A percentile compares a stretch with the other conserved stretches of the same genome.
Conservation (phyloP, 2,888 invertebrate genomes). For the Scaptomyza caliginosa region DNA sequence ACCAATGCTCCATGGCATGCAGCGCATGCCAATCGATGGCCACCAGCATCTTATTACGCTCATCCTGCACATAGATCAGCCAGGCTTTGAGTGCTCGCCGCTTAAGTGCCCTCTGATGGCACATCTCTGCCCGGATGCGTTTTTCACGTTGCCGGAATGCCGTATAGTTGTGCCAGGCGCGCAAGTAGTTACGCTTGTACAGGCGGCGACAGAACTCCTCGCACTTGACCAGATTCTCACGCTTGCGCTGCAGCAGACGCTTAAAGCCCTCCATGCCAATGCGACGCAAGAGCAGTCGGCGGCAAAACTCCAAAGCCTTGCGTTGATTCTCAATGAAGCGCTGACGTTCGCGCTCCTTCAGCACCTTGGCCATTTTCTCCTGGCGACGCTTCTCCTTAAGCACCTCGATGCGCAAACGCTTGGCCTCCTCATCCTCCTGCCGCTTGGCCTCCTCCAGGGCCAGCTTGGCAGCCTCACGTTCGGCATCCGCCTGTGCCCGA, state of each 20-base stretch:
- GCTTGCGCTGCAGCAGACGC: conserved; percentile 79
- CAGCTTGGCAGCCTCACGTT: conserved; percentile 83
- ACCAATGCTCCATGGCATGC: conserved; percentile 85
- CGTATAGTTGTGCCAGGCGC: conserved; percentile 85
- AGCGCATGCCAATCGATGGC: conserved; percentile 90
- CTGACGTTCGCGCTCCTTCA: conserved; percentile 86
- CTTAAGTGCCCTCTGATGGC: conserved; percentile 85
- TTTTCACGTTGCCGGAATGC: conserved; percentile 85
- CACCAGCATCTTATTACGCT: conserved; percentile 86
- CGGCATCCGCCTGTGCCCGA: conserved; percentile 81
- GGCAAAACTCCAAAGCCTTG: conserved; percentile 84
- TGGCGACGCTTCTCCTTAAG: conserved; percentile 87
- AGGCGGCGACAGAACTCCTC: conserved; percentile 85
- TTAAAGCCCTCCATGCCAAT: conserved; percentile 82
- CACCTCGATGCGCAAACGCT: conserved; percentile 86
- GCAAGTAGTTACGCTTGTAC: conserved; percentile 85
- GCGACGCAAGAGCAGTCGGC: conserved; percentile 79
- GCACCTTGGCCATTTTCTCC: conserved; percentile 87
- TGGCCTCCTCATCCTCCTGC: conserved; percentile 86
- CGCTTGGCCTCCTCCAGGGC: conserved; percentile 84
- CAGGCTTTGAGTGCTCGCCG: conserved; percentile 85
- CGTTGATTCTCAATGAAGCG: conserved; percentile 83
- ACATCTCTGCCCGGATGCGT: conserved; percentile 86
- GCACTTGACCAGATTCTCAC: conserved; percentile 84
- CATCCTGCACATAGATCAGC: conserved; percentile 75